A percentile compares a stretch with the other conserved stretches of the same genome.
Evolutionary conservation across 1,140 invertebrate species (phyloP).

Genomic region (Ceratina japonica): DNA sequence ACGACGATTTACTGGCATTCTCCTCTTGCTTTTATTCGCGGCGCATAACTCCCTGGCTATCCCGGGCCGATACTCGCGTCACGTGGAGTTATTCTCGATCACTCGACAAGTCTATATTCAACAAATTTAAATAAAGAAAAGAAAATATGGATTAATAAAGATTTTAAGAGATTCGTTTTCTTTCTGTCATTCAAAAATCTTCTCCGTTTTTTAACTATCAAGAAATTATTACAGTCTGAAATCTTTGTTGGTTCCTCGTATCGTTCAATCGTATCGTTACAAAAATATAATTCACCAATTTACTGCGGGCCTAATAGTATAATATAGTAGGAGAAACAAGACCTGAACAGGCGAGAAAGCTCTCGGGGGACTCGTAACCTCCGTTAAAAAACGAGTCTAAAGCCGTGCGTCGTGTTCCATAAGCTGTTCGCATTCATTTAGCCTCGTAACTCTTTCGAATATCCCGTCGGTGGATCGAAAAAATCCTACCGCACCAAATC

Average conservation of each 20-base stretch:
- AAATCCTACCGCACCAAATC: neutral
- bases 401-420: neutral
- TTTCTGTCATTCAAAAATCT: too few species aligned
- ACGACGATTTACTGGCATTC: slow-evolving; percentile 45
- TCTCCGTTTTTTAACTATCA: too few species aligned
- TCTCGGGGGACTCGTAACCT: neutral
- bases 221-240: too few species aligned
- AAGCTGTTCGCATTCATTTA: slow-evolving; percentile 24
- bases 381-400: slow-evolving; percentile 3
- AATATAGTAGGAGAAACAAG: slow-evolving; percentile 11
- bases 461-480: neutral
- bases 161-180: neutral
- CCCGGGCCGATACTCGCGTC: slow-evolving; percentile 20
- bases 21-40: slow-evolving; percentile 27
- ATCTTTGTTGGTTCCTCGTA: neutral
- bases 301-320: neutral
- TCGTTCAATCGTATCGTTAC: neutral
- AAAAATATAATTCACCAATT: slow-evolving; percentile 4
- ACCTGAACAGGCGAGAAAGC: neutral
- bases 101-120: neutral
- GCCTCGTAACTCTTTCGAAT: slow-evolving; percentile 22
- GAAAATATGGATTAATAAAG: neutral
- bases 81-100: slow-evolving; percentile 6
- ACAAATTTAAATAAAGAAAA: neutral
- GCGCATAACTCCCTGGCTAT: neutral